Evolutionary conservation across 2,113 vertebrate species (phyloP).

Genomic region (Mustelus asterias): DNA sequence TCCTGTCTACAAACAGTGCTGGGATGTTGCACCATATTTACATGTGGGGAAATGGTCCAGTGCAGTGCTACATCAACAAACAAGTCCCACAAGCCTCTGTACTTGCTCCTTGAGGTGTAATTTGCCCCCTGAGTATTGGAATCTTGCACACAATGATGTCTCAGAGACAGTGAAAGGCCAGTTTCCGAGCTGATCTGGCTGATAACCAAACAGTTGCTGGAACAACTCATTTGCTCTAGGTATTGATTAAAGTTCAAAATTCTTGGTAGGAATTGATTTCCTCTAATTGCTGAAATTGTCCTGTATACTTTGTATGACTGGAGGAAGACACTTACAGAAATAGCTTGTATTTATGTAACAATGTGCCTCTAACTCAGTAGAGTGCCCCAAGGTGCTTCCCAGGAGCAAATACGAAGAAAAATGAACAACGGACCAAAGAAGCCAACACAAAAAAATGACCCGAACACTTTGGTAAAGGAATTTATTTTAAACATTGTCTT

Average conservation of each 20-base stretch:
- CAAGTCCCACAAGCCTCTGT: background rate
- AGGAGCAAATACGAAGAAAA: background rate
- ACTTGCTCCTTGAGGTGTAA: background rate
- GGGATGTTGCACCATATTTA: background rate
- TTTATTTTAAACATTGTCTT: background rate
- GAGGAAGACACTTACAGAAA: background rate
- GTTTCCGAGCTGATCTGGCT: background rate
- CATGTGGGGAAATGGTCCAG: background rate
- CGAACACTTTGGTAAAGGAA: background rate
- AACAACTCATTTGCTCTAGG: background rate
- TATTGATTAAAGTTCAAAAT: background rate
- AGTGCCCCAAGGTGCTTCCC: background rate
- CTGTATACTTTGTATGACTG: background rate
- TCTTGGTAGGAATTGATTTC: background rate
- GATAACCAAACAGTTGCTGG: background rate
- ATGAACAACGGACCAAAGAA: background rate
- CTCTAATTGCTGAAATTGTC: background rate
- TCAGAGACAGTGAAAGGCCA: background rate
- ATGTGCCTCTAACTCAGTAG: background rate
- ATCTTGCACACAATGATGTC: background rate
- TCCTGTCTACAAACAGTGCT: background rate
- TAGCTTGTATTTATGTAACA: background rate
- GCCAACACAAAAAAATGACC: background rate
- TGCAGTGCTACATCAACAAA: background rate
- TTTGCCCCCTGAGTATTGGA: background rate